A percentile compares a stretch with the other conserved stretches of the same genome.
These are phyloP conservation scores for Scaptomyza caliginosa DNA, from an alignment of 2,888 invertebrate genomes.

Conservation along the genomic window DNA sequence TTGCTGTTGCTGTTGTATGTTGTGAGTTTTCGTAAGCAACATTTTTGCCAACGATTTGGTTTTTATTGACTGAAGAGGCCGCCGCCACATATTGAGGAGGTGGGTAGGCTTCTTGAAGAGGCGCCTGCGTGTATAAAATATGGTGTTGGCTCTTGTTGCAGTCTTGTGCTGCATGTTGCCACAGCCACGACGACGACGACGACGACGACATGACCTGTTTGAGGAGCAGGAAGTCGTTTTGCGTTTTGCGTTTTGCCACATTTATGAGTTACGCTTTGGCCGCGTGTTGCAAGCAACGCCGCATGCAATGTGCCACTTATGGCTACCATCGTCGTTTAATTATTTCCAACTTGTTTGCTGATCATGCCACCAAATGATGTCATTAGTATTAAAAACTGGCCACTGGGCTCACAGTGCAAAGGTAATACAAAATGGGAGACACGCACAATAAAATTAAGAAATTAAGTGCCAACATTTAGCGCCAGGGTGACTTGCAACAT, in stretches of 20 bases:
- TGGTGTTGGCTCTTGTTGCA: slow-evolving; percentile 45
- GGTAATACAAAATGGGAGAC: slow-evolving; percentile 51
- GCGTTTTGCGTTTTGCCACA: slow-evolving; percentile 74
- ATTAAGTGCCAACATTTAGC: slow-evolving; percentile 71
- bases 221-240: slow-evolving; percentile 77
- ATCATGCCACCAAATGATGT: slow-evolving; percentile 64
- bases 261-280: slow-evolving; percentile 73
- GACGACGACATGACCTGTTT: slow-evolving; percentile 66
- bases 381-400: slow-evolving; percentile 50
- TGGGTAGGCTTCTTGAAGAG: slow-evolving; percentile 60
- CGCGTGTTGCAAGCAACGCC: slow-evolving; percentile 66
- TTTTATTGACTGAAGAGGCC: slow-evolving; percentile 78
- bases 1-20: slow-evolving; percentile 27
- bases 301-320: slow-evolving; percentile 66
- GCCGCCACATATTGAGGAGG: slow-evolving; percentile 35
- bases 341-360: slow-evolving; percentile 56
- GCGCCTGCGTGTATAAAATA: slow-evolving; percentile 69
- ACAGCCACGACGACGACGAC: not conserved
- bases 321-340: slow-evolving; percentile 30
- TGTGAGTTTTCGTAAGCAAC: slow-evolving; percentile 51
- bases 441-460: slow-evolving; percentile 71
- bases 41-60: slow-evolving; percentile 60
- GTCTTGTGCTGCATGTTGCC: slow-evolving; percentile 28
- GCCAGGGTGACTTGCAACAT: slow-evolving; percentile 52
- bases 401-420: slow-evolving; percentile 39